phyloP scores from a whole-genome alignment of 2,113 vertebrate genomes.

The Chaetops frenatus region DNA sequence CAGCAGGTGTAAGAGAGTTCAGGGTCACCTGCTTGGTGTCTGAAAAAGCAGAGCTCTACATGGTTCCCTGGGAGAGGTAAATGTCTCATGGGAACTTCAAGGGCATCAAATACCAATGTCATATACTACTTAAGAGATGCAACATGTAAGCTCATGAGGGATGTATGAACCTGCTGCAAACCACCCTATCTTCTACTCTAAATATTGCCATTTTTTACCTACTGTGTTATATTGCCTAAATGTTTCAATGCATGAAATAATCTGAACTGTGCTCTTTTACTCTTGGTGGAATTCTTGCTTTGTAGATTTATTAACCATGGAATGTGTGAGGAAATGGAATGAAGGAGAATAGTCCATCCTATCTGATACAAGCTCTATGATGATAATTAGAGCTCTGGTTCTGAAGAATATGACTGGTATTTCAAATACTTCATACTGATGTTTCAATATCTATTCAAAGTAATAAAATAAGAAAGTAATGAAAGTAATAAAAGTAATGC shows the following conservation, averaged over 20 bases:
- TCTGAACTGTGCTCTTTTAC: background rate
- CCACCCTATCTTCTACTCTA: background rate
- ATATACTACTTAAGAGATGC: background rate
- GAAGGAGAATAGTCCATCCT: background rate
- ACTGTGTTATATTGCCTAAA: background rate
- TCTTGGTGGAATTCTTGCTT: background rate
- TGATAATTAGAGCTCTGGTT: background rate
- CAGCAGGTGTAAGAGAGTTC: background rate
- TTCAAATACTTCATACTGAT: background rate
- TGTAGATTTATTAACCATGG: background rate
- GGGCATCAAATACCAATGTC: background rate
- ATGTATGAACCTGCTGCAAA: background rate
- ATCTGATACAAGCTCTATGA: background rate
- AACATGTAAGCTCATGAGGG: background rate
- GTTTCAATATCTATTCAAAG: background rate
- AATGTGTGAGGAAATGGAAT: background rate
- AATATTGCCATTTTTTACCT: background rate
- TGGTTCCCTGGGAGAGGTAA: background rate
- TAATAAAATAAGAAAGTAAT: background rate
- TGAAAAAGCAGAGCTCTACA: background rate
- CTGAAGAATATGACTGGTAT: background rate
- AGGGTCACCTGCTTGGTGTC: background rate
- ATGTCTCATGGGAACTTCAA: background rate
- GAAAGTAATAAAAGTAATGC: background rate
- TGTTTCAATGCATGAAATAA: background rate